These are phyloP conservation scores for Paedocypris sp. DNA, from an alignment of 2,113 vertebrate species.

Conservation along the genomic window DNA sequence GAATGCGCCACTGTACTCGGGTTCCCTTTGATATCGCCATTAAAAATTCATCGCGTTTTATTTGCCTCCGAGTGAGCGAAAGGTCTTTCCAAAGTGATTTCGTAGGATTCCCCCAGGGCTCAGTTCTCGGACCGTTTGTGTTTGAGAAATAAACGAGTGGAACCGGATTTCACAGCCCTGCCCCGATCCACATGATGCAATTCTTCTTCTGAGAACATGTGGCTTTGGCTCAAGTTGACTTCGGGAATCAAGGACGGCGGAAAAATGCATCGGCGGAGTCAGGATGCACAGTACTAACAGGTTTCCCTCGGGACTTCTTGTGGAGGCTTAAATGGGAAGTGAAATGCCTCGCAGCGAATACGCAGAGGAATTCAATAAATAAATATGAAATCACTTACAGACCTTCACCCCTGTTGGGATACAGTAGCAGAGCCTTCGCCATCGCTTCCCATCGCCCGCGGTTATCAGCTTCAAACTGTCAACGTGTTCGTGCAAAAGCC, in stretches of 20 bases:
- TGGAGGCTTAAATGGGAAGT: no score
- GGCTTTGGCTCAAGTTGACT: background rate
- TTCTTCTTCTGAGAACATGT: background rate
- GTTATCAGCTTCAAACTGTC: no score
- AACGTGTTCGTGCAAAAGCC: no score
- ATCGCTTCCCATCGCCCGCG: no score
- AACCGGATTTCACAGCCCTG: background rate
- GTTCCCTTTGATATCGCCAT: constrained; percentile 58
- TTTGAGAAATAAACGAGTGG: background rate
- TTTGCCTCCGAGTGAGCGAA: constrained; percentile 47
- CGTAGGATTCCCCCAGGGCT: constrained; percentile 3
- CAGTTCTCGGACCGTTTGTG: background rate
- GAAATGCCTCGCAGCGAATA: no score
- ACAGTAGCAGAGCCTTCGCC: no score
- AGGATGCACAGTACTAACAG: no score
- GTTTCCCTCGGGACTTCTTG: no score
- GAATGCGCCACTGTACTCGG: constrained; percentile 51
- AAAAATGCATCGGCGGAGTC: background rate
- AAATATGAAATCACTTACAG: no score
- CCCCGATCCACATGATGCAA: no score
- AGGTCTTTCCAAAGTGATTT: constrained; percentile 41
- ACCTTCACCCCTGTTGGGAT: no score
- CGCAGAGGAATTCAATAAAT: no score
- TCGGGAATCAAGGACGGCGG: background rate
- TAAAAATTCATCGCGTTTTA: constrained; percentile 58